Conservation (phyloP, 2,113 vertebrate genomes). For the Cochlearius cochlearius region DNA sequence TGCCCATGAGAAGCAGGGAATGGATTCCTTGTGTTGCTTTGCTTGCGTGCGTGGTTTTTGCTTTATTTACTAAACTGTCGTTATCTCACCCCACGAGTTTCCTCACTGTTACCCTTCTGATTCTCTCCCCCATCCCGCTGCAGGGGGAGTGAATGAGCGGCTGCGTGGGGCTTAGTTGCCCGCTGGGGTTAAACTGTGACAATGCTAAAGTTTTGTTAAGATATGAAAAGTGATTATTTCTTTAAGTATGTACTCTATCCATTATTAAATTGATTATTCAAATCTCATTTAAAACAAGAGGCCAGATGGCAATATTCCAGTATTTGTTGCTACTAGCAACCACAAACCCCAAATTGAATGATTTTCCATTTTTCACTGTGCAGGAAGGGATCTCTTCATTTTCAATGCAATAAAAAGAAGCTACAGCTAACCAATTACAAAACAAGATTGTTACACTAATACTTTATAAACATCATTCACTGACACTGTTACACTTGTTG, state of each 20-base stretch:
- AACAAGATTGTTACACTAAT: conserved; percentile 50
- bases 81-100: no score
- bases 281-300: conserved; percentile 79
- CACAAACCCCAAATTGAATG: conserved; percentile 72
- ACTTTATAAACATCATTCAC: conserved; percentile 50
- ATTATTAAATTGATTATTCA: conserved; percentile 84
- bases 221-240: conserved; percentile 75
- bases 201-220: conserved; percentile 40
- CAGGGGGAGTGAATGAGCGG: no score
- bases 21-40: no score
- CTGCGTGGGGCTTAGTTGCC: no score
- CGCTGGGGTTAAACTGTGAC: no score
- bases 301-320: conserved; percentile 82
- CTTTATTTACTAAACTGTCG: no score
- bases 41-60: no score
- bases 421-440: conserved; percentile 59
- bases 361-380: conserved; percentile 55
- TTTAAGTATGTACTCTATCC: conserved; percentile 73
- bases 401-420: conserved; percentile 22
- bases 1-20: no score
- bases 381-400: conserved; percentile 43
- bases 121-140: no score
- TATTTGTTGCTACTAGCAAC: conserved; percentile 83
- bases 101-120: no score
- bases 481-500: conserved; percentile 45